phyloP scores from a whole-genome alignment of 2,888 invertebrate species.

The Ctenicera cuprea region DNA sequence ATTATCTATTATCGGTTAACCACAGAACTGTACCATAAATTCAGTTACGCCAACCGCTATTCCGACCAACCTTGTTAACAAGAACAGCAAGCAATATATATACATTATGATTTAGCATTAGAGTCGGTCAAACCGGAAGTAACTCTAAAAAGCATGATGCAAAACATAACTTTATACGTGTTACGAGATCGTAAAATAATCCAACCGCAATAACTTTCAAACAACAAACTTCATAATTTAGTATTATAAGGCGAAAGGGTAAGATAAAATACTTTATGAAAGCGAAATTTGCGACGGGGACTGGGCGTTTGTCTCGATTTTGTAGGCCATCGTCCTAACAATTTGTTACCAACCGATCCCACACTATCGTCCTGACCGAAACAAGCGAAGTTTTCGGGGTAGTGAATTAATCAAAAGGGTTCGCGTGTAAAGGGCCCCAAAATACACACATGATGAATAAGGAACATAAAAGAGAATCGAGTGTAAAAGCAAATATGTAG shows the following conservation, averaged over 20 bases:
- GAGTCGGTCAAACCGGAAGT: neutral
- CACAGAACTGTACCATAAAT: too few species aligned
- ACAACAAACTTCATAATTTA: constrained; percentile 42
- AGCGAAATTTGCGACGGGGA: constrained; percentile 32
- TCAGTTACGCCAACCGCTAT: too few species aligned
- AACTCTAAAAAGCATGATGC: neutral
- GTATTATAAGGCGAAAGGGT: constrained; percentile 29
- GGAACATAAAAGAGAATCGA: constrained; percentile 47
- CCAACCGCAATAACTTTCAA: constrained; percentile 31
- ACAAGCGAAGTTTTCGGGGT: constrained; percentile 44
- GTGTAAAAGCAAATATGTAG: constrained; percentile 47
- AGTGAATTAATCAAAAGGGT: constrained; percentile 51
- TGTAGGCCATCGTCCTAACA: constrained; percentile 43
- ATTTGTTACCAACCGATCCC: constrained; percentile 40
- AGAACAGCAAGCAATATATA: too few species aligned
- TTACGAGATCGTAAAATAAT: constrained; percentile 34
- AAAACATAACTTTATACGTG: constrained; percentile 19
- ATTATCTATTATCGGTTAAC: too few species aligned
- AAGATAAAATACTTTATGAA: constrained; percentile 41
- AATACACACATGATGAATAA: constrained; percentile 50
- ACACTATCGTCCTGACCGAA: constrained; percentile 37
- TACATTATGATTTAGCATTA: too few species aligned
- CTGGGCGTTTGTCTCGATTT: constrained; percentile 43
- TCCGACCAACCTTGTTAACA: too few species aligned
- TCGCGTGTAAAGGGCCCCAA: constrained; percentile 46